phyloP scores from a whole-genome alignment of 2,888 invertebrate species.

The Brachyptera putata region DNA sequence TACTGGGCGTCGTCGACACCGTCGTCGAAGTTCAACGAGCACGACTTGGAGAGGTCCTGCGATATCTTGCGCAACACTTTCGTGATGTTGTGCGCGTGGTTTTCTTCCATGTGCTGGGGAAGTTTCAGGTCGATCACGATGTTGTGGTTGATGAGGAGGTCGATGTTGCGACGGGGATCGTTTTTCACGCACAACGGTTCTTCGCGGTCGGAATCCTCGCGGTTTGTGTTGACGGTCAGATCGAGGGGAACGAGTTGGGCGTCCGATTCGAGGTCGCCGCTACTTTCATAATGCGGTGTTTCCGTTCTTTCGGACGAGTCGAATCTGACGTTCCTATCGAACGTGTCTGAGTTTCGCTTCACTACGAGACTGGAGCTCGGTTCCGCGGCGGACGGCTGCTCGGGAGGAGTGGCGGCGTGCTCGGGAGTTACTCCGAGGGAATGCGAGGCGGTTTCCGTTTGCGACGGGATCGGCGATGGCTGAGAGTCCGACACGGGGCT shows the following conservation, averaged over 20 bases:
- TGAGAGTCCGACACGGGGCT: conserved; percentile 58
- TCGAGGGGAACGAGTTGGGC: background rate
- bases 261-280: background rate
- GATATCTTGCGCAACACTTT: conserved; percentile 11
- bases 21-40: conserved; percentile 6
- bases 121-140: conserved; percentile 7
- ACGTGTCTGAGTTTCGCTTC: background rate
- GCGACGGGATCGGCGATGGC: no score
- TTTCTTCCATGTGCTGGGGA: conserved; percentile 8
- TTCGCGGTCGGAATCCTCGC: background rate
- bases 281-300: no score
- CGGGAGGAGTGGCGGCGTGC: background rate
- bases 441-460: conserved; percentile 34
- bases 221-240: background rate
- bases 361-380: background rate
- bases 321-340: background rate
- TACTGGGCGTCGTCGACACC: background rate
- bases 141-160: conserved; percentile 7
- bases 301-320: no score
- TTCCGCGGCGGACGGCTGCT: background rate
- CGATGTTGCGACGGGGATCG: conserved; percentile 7
- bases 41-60: background rate
- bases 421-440: background rate
- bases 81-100: background rate
- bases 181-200: background rate